Evolutionary conservation across 2,888 invertebrate genomes (phyloP).

Genomic region (Eilema griseolum): DNA sequence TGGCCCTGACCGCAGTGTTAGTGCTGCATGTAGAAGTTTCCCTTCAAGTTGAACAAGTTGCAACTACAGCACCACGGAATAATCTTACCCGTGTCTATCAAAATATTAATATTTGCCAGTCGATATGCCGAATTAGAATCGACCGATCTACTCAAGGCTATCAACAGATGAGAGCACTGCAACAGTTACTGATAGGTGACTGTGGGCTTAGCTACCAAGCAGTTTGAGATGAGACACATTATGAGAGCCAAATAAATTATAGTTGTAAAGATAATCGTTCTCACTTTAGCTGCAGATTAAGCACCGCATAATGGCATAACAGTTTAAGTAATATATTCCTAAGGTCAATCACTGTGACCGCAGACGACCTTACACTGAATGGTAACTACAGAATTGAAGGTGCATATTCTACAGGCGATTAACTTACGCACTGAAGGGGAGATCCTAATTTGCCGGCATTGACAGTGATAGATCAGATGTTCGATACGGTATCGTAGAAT

Average conservation of each 20-base stretch:
- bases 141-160: background rate
- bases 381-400: background rate
- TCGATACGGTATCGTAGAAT: background rate
- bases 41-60: background rate
- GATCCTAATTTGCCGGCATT: background rate
- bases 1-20: background rate
- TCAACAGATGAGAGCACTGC: conserved; percentile 1
- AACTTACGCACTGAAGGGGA: background rate
- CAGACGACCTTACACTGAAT: conserved; percentile 12
- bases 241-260: background rate
- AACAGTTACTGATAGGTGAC: background rate
- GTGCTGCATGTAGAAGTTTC: background rate
- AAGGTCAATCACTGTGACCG: conserved; percentile 17
- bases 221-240: background rate
- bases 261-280: background rate
- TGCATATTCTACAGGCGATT: background rate
- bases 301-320: conserved; percentile 3
- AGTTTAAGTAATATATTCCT: conserved; percentile 14
- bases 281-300: background rate
- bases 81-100: background rate
- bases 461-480: conserved; percentile 1
- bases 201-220: background rate
- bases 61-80: background rate
- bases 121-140: background rate
- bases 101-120: background rate